Evolutionary conservation across 2,888 invertebrate species (phyloP).

Genomic region (Drosophila mettleri): DNA sequence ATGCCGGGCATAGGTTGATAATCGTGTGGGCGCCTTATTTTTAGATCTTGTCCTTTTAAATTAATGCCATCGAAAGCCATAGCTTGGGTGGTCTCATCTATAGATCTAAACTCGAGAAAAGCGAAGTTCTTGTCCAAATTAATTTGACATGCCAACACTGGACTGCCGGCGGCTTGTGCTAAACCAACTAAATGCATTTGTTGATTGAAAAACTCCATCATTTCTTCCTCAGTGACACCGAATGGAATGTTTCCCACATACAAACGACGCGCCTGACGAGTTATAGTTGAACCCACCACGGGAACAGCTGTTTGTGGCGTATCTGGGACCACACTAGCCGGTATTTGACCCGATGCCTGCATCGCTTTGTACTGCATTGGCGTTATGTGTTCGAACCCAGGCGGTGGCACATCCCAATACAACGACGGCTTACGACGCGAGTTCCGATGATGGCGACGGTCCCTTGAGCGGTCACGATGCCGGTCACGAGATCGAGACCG

Average conservation of each 20-base stretch:
- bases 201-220: constrained; percentile 99
- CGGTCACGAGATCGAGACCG: constrained; percentile 75
- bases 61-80: constrained; percentile 99
- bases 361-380: constrained; percentile 96
- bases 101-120: constrained; percentile 97
- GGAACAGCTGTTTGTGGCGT: constrained; percentile 98
- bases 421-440: constrained; percentile 94
- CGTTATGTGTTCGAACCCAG: constrained; percentile 98
- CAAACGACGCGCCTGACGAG: constrained; percentile 95
- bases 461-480: constrained; percentile 71
- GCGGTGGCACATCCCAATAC: constrained; percentile 99
- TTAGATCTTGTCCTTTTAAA: constrained; percentile 99
- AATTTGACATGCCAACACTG: constrained; percentile 98
- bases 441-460: constrained; percentile 85
- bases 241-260: constrained; percentile 99
- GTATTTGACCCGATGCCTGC: constrained; percentile 97
- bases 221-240: constrained; percentile 98
- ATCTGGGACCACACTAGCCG: constrained; percentile 95
- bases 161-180: constrained; percentile 99
- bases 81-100: constrained; percentile 99
- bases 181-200: constrained; percentile 99
- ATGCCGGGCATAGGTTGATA: constrained; percentile 99
- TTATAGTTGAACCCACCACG: constrained; percentile 99
- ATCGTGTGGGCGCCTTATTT: constrained; percentile 98
- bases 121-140: constrained; percentile 99